Evolutionary conservation across 2,888 invertebrate species (phyloP), one percentile per base, ranked within the genome.

Genomic region (Eustalomyia histrio): DNA sequence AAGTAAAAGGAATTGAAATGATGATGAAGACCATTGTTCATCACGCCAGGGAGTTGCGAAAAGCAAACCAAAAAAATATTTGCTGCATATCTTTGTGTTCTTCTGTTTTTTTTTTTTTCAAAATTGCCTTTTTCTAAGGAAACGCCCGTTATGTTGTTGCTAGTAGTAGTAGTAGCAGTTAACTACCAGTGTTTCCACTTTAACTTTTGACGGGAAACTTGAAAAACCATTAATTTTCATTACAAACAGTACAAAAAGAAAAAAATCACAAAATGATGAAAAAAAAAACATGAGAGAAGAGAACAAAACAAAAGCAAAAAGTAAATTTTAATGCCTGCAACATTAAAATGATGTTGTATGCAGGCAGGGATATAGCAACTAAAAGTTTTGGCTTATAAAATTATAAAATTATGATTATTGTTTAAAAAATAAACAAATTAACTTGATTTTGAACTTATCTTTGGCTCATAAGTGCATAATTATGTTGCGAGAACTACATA

Each of bases 181-280:
- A 74, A 74, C 60, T 60, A 47, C 64, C 75, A 82, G 73, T 79
- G 82, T 79, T 79, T 69, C 82, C 79, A 79, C 72, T 69, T 79
- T 68, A 76, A 73, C 64, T 72, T 73, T 68, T 55, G 72, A 60
- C 67, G 53, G 72, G 65, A 75, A 80, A 83, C 78, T 81, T 55
- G 79, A 78, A 64, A 75, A 79, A 71, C 81, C 78, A 83, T 80
- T 83, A 82, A 78, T 83, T 82, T 80, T 79, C 82, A 82, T 80
- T 80, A 80, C 75, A 76, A 78, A 58, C 47, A 65, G 18, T 24
- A 63, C 53, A 21, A 14, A 50, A 55, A 52, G 21, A 17, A 21
- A 47, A 68, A 63, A 63, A 16, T 60, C n/a, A 24, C 4, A n/a
- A 33, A 29, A 68, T 68, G 18, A 2, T 18, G 5, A 57, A 57